Evolutionary conservation across 2,113 vertebrate species (phyloP).

Genomic region (Hippocampus zosterae): DNA sequence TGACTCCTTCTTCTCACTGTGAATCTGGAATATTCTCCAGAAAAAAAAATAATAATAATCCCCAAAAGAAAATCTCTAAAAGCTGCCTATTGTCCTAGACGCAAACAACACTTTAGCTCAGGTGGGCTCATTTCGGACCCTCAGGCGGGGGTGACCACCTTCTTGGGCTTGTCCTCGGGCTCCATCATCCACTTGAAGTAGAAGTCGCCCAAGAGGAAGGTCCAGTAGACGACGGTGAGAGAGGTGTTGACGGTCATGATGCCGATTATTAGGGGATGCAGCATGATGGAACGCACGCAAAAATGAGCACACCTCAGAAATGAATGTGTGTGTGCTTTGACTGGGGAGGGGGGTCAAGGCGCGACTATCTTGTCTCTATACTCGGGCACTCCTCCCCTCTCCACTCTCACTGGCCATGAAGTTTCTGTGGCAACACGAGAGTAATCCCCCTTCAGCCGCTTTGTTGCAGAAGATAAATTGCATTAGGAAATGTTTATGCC

Average conservation of each 20-base stretch:
- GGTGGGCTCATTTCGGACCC: constrained; percentile 24
- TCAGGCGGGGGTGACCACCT: constrained; percentile 51
- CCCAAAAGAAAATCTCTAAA: constrained; percentile 35
- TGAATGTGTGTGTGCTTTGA: constrained; percentile 10
- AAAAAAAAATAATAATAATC: constrained; percentile 21
- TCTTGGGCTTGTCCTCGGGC: constrained; percentile 55
- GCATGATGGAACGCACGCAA: constrained; percentile 39
- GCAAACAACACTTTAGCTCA: constrained; percentile 19
- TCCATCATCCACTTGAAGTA: constrained; percentile 54
- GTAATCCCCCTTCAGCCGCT: constrained; percentile 68
- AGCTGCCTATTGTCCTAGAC: constrained; percentile 29
- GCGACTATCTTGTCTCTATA: constrained; percentile 9
- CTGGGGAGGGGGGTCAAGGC: constrained; percentile 12
- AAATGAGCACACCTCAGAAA: neutral
- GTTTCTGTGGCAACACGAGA: constrained; percentile 51
- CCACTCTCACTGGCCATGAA: constrained; percentile 41
- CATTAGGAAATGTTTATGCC: constrained; percentile 37
- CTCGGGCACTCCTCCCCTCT: constrained; percentile 36
- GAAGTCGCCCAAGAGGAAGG: constrained; percentile 52
- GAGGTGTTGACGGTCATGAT: constrained; percentile 61
- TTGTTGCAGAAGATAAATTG: constrained; percentile 58
- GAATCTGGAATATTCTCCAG: constrained; percentile 9
- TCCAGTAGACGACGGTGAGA: constrained; percentile 61
- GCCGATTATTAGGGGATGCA: constrained; percentile 64
- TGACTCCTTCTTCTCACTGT: neutral